These are phyloP conservation scores for Malaclemys terrapin DNA, from an alignment of 2,113 vertebrate genomes.

Conservation along the genomic window DNA sequence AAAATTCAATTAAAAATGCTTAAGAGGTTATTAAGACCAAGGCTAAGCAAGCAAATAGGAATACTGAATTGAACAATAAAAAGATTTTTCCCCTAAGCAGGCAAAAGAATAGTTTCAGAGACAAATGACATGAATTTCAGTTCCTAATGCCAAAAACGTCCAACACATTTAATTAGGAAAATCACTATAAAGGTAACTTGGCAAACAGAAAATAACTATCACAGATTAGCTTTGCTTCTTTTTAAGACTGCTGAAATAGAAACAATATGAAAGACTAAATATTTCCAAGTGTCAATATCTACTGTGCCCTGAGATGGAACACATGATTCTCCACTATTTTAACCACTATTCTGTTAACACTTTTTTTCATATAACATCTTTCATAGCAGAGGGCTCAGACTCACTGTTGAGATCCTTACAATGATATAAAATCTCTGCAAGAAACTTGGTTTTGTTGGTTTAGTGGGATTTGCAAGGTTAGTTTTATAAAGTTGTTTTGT, in stretches of 20 bases:
- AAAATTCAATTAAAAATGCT: slow-evolving; percentile 32
- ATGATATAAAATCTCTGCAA: too few species aligned
- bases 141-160: slow-evolving; percentile 12
- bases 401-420: not conserved
- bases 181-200: not conserved
- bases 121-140: not conserved
- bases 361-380: not conserved
- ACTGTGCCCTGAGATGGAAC: not conserved
- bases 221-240: not conserved
- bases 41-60: slow-evolving; percentile 9
- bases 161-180: not conserved
- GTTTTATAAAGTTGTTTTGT: not conserved
- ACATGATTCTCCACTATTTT: not conserved
- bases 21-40: not conserved
- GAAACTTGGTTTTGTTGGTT: too few species aligned
- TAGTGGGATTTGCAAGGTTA: too few species aligned
- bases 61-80: not conserved
- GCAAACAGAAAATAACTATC: not conserved
- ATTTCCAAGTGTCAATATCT: not conserved
- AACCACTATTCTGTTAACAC: not conserved
- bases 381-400: not conserved
- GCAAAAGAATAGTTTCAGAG: slow-evolving; percentile 16
- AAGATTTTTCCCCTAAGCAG: slow-evolving; percentile 2
- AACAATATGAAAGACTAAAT: not conserved
- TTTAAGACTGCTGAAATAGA: not conserved